Base-by-base conservation (phyloP, 2,797 vertebrate genomes). In the Alectoris magna region DNA sequence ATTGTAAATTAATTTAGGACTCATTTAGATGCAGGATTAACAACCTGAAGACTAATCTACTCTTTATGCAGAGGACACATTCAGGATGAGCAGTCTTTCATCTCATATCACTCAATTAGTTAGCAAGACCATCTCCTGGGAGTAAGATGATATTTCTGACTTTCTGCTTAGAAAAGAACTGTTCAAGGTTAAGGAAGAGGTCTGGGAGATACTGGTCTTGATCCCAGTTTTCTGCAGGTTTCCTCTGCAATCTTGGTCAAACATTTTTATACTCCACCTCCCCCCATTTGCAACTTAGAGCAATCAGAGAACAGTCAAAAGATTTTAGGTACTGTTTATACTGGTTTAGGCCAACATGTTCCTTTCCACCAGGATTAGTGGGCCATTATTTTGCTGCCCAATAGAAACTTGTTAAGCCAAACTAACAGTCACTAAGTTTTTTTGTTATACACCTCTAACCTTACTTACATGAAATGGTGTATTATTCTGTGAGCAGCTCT, bases 1-100 rank as follows among this genome's bases (percentile, higher is more conserved):
- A 43, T 34, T 72, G 87, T 62, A 93, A 94, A 95, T 93, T 90
- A 79, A 94, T 94, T 94, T 91, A 73, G 56, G 49, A 70, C 60
- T 92, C 87, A 93, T 95, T 95, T 84, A 91, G 90, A 93, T 87
- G 83, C 63, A 90, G 74, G 80, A 95, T 93, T 92, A 92, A 88
- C 68, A 90, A 88, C 34, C 16, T 87, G 85, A 94, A 78, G 71
- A 88, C 64, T 92, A 85, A 93, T 58, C 71, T 62, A 59, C 71
- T 91, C 58, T 76, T 87, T 76, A 90, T 94, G 73, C 91, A 82
- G 64, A 81, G 83, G 77, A 84, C 77, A 84, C 18, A 75, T 8
- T 76, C 56, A 64, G 84, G 80, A 91, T 82, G 60, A 94, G 55
- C 67, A 91, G 51, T 27, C 59, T 86, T 87, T 91, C 1, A 0